These are phyloP conservation scores for Chlamydotis undulata DNA, from an alignment of 2,113 vertebrate genomes.

Conservation along the genomic window DNA sequence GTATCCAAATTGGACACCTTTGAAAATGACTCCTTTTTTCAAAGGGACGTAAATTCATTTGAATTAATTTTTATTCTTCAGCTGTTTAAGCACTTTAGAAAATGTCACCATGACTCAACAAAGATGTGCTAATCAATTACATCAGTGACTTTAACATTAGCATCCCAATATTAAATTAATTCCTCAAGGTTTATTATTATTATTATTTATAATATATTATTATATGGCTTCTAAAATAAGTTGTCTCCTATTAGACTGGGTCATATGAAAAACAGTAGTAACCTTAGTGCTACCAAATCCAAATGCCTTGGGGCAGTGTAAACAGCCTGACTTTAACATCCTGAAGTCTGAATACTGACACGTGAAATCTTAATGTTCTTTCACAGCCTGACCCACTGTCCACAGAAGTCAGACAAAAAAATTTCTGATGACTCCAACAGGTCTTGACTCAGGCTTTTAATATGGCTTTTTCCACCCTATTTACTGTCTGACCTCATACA, in stretches of 20 bases:
- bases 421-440: not conserved
- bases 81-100: conserved; percentile 12
- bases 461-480: not conserved
- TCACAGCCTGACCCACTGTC: not conserved
- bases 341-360: not conserved
- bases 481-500: not conserved
- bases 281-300: not conserved
- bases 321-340: not conserved
- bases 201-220: too few relatives aligned
- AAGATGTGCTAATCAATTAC: conserved; percentile 20
- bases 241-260: not conserved
- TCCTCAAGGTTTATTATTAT: not conserved
- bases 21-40: not conserved
- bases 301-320: not conserved
- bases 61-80: conserved; percentile 18
- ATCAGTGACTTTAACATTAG: conserved; percentile 22
- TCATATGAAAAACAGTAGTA: not conserved
- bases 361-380: not conserved
- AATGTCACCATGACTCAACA: conserved; percentile 42
- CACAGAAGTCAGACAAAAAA: not conserved
- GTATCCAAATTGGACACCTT: not conserved
- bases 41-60: not conserved
- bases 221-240: not conserved
- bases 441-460: not conserved
- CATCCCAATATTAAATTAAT: not conserved